Conservation (phyloP, 2,888 invertebrate species). For the Callyntrura guangdongensis region DNA sequence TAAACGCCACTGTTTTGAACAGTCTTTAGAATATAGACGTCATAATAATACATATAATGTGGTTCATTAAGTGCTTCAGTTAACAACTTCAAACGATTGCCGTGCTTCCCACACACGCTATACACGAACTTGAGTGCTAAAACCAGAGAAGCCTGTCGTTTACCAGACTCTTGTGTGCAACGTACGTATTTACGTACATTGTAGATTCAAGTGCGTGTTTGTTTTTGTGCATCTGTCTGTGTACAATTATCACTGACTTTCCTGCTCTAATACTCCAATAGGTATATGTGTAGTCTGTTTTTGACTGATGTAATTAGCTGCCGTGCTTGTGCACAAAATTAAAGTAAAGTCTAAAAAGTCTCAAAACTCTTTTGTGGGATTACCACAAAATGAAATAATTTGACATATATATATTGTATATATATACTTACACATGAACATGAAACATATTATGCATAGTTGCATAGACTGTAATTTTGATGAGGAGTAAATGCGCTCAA, state of each 20-base stretch:
- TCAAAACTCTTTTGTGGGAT: not conserved
- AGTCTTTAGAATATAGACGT: slow-evolving; percentile 20
- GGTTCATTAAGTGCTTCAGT: slow-evolving; percentile 75
- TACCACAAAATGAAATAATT: slow-evolving; percentile 40
- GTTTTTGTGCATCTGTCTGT: not conserved
- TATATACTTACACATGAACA: too few relatives aligned
- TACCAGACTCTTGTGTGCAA: slow-evolving; percentile 50
- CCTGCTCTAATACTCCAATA: not conserved
- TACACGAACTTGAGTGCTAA: not conserved
- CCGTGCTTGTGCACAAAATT: slow-evolving; percentile 42
- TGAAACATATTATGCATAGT: too few relatives aligned
- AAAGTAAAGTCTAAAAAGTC: slow-evolving; percentile 33
- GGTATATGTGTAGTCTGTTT: not conserved
- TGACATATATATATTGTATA: too few relatives aligned
- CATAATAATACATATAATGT: slow-evolving; percentile 61
- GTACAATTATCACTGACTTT: slow-evolving; percentile 2
- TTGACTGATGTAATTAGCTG: slow-evolving; percentile 56
- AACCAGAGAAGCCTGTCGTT: slow-evolving; percentile 6
- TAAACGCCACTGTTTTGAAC: not conserved
- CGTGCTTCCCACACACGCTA: slow-evolving; percentile 42
- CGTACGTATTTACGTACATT: not conserved
- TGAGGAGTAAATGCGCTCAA: not conserved
- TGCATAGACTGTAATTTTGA: not conserved
- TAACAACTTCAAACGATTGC: slow-evolving; percentile 73
- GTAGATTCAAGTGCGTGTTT: not conserved